Base-by-base conservation (phyloP, 2,797 vertebrate genomes). In the Acanthurus leucopareius region DNA sequence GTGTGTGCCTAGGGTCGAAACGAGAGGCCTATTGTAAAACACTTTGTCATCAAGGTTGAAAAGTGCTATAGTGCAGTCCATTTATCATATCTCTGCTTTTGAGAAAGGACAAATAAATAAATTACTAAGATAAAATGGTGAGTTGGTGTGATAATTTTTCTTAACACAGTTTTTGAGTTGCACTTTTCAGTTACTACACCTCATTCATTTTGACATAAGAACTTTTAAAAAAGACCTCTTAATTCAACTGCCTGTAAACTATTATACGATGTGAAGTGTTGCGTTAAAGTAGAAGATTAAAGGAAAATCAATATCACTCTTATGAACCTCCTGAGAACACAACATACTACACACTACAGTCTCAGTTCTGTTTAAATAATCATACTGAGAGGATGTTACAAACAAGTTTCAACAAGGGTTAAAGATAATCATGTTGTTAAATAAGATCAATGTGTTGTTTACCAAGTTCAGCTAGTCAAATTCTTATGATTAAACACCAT, bases 361-460 rank as follows among this genome's bases (percentile, higher is more conserved):
- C 40, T 10, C 40, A 42, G 40, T 42, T 2, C 10, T 10, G 11
- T 11, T 10, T 3, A n/a, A 56, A 22, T 1, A 48, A 14, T 7
- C 16, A 25, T 22, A 19, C 16, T 59, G 7, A 11, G 28, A 42
- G 1, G 4, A 40, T 0, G 1, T 11, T 4, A 28, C 22, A 52
- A 13, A 66, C 75, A 62, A 15, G 62, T 45, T 77, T 77, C 10
- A 69, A 63, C 17, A 42, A 17, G 56, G 8, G 35, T 54, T 5
- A 6, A 10, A 13, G 60, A 60, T 4, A 20, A 8, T 16, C 19
- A 5, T 5, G 8, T 5, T 44, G 10, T 28, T 2, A 75, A 25
- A 45, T 66, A 2, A 56, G 7, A 32, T 53, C 8, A 8, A 6
- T 35, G 38, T 14, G 9, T 19, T 57, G 9, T n/a, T 10, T 45